Conservation (phyloP, 2,888 invertebrate species). For the Drosophila bunnanda region DNA sequence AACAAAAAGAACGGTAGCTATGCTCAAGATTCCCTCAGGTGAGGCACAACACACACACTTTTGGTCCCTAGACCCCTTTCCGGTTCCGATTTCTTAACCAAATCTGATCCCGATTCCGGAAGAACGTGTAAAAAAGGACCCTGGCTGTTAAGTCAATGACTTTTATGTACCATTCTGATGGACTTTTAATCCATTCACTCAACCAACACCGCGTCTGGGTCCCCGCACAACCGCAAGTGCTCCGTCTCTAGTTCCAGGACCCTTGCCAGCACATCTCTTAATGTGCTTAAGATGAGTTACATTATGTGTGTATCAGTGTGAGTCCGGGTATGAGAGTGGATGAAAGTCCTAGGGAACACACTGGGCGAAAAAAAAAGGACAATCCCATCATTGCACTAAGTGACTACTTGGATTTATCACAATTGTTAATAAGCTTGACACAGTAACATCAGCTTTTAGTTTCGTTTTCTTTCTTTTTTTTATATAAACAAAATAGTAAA, state of each 20-base stretch:
- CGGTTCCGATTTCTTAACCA: constrained; percentile 1
- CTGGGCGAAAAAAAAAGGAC: not conserved
- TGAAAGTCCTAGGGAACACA: constrained; percentile 27
- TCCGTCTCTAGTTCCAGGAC: constrained; percentile 38
- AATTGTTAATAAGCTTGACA: not conserved
- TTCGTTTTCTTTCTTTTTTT: no score
- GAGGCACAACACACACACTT: constrained; percentile 44
- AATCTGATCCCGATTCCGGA: constrained; percentile 13
- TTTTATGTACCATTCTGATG: constrained; percentile 81
- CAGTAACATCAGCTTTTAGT: not conserved
- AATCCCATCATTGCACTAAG: not conserved
- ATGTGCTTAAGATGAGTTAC: constrained; percentile 80
- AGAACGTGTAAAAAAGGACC: constrained; percentile 7
- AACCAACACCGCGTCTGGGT: constrained; percentile 28
- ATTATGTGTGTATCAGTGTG: constrained; percentile 58
- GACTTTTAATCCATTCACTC: constrained; percentile 76
- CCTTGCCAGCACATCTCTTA: constrained; percentile 62
- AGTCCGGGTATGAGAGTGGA: constrained; percentile 13
- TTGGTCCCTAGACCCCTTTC: constrained; percentile 2
- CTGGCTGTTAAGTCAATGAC: constrained; percentile 60
- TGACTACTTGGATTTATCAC: not conserved
- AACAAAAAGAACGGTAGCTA: constrained; percentile 26
- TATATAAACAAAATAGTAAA: not conserved
- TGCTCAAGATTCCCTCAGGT: constrained; percentile 64
- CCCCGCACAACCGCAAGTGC: constrained; percentile 30